A percentile compares a stretch with the other conserved stretches of the same genome.
phyloP scores from a whole-genome alignment of 2,888 invertebrate genomes.

The Eretmocerus hayati region DNA sequence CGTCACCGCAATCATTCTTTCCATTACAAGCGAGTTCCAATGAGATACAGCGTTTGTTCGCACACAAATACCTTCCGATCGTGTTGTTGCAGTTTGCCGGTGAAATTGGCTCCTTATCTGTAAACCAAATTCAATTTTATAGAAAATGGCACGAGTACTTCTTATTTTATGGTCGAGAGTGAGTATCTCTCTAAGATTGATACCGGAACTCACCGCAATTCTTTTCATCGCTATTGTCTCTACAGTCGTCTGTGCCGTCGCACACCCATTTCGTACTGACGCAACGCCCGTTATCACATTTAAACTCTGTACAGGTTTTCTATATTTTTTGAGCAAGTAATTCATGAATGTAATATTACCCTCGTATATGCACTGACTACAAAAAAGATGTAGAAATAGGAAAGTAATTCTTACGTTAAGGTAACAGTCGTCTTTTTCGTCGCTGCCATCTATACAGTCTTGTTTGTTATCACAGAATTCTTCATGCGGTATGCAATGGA shows the following conservation, averaged over 20 bases:
- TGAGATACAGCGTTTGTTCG: slow-evolving; percentile 51
- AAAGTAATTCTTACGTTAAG: slow-evolving; percentile 25
- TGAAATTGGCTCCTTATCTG: slow-evolving; percentile 5
- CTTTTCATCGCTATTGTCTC: slow-evolving; percentile 62
- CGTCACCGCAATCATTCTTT: slow-evolving; percentile 54
- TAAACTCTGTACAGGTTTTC: slow-evolving; percentile 55
- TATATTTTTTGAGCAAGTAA: slow-evolving; percentile 20
- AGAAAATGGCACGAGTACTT: no score
- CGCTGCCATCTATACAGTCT: slow-evolving; percentile 46
- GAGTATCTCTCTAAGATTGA: no score
- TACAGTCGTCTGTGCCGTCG: slow-evolving; percentile 52
- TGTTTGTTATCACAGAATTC: slow-evolving; percentile 42
- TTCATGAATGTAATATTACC: no score
- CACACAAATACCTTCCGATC: slow-evolving; percentile 48
- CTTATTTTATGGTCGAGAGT: no score
- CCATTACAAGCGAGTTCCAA: slow-evolving; percentile 53
- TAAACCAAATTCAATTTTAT: no score
- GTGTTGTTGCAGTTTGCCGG: slow-evolving; percentile 10
- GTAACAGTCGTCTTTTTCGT: slow-evolving; percentile 42
- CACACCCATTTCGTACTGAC: slow-evolving; percentile 51
- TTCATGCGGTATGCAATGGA: slow-evolving; percentile 39
- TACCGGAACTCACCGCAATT: slow-evolving; percentile 33
- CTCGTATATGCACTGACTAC: neutral
- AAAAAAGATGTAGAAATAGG: neutral
- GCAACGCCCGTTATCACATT: slow-evolving; percentile 54